These are phyloP conservation scores for Falco punctatus DNA, from an alignment of 2,113 vertebrate species.

Conservation along the genomic window DNA sequence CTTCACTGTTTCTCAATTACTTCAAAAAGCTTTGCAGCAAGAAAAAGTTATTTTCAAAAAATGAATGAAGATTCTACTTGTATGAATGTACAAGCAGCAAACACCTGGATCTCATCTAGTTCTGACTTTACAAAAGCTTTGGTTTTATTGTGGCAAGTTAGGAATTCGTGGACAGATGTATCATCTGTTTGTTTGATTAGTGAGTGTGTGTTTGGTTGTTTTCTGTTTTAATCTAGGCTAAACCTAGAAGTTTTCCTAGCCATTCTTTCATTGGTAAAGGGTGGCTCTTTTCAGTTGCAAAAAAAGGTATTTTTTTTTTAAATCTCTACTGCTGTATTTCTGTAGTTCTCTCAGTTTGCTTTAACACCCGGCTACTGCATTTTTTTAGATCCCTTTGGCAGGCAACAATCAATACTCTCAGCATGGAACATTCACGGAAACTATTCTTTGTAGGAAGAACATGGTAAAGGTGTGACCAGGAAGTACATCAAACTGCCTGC, in stretches of 20 bases:
- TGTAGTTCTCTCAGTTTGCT: not conserved
- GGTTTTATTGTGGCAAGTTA: not conserved
- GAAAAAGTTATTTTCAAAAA: not conserved
- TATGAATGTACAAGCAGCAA: not conserved
- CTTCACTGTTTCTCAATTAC: not conserved
- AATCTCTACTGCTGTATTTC: not conserved
- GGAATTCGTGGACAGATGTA: not conserved
- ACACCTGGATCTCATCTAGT: not conserved
- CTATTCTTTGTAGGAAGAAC: not conserved
- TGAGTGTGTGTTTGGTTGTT: not conserved
- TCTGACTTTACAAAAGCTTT: not conserved
- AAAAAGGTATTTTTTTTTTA: not conserved
- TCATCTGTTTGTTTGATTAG: not conserved
- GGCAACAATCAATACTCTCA: not conserved
- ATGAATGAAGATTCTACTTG: not conserved
- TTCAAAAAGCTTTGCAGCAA: not conserved
- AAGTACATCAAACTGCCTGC: not conserved
- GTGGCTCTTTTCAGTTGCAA: not conserved
- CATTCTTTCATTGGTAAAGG: not conserved
- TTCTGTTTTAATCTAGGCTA: not conserved
- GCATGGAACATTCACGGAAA: not conserved
- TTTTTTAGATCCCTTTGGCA: not conserved
- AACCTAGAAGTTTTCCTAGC: not conserved
- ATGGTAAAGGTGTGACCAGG: fast-evolving
- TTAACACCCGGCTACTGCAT: not conserved